phyloP scores from a whole-genome alignment of 2,797 vertebrate genomes.

The Pseudomugil tenellus region DNA sequence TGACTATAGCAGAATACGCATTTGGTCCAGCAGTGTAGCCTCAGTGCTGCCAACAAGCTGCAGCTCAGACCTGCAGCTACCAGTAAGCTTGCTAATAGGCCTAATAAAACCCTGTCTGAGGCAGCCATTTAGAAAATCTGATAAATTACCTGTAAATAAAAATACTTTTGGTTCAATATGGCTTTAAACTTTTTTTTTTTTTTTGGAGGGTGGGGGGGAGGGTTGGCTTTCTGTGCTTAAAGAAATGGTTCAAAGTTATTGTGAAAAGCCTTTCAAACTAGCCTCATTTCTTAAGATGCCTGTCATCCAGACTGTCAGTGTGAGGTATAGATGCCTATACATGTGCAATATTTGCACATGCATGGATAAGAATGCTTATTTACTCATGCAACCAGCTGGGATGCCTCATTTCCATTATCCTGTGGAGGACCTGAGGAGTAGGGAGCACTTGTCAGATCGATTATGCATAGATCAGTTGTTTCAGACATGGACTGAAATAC shows the following conservation, averaged over 20 bases:
- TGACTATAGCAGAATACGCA: too few species aligned
- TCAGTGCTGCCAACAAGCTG: too few species aligned
- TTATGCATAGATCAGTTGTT: constrained; percentile 33
- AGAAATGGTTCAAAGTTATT: not conserved
- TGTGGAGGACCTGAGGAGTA: not conserved
- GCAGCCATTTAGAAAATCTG: too few species aligned
- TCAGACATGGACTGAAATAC: constrained; percentile 60
- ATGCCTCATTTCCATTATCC: not conserved
- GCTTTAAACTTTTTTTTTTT: too few species aligned
- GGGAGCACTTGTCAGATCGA: constrained; percentile 49
- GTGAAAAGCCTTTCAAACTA: not conserved
- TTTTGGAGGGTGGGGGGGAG: too few species aligned
- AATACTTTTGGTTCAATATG: too few species aligned
- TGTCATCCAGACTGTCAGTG: not conserved
- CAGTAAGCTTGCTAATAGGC: too few species aligned
- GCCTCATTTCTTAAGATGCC: not conserved
- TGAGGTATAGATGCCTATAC: not conserved
- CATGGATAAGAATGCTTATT: constrained; percentile 4
- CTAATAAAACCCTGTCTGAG: too few species aligned
- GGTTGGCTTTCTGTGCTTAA: too few species aligned
- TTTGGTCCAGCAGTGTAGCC: too few species aligned
- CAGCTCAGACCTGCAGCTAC: too few species aligned
- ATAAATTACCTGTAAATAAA: too few species aligned
- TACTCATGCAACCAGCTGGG: constrained; percentile 7
- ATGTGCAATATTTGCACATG: not conserved